Conservation (phyloP, 2,797 vertebrate genomes). For the Dermochelys coriacea region DNA sequence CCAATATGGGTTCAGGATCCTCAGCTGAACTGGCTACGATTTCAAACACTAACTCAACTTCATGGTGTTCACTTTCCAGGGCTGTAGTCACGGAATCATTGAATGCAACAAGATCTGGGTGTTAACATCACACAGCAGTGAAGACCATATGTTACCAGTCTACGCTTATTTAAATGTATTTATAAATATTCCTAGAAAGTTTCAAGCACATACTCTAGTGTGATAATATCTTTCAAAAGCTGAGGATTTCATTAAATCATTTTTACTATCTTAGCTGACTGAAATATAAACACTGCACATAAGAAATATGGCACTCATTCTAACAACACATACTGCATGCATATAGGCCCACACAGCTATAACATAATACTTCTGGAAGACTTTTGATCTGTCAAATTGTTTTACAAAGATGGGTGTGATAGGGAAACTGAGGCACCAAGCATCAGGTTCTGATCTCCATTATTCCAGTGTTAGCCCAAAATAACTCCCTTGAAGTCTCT, state of each 20-base stretch:
- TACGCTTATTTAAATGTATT: neutral
- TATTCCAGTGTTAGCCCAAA: neutral
- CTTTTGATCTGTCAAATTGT: neutral
- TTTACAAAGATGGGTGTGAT: neutral
- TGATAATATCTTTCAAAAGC: conserved; percentile 28
- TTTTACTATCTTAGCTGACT: conserved; percentile 7
- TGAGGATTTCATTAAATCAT: conserved; percentile 24
- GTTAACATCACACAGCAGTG: rapidly evolving
- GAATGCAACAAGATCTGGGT: neutral
- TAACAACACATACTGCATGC: neutral
- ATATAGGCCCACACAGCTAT: rapidly evolving
- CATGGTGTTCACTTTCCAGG: neutral
- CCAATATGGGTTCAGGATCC: neutral
- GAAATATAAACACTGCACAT: neutral
- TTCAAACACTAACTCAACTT: neutral
- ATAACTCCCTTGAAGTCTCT: neutral
- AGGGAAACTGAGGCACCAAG: neutral
- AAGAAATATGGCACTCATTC: rapidly evolving
- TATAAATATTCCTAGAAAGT: conserved; percentile 25
- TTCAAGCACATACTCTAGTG: neutral
- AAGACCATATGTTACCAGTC: neutral
- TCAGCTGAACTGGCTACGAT: neutral
- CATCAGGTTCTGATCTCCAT: neutral
- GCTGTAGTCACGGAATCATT: rapidly evolving
- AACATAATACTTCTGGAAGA: neutral